phyloP scores from a whole-genome alignment of 2,888 invertebrate species.

The Oegoconia quadripuncta region DNA sequence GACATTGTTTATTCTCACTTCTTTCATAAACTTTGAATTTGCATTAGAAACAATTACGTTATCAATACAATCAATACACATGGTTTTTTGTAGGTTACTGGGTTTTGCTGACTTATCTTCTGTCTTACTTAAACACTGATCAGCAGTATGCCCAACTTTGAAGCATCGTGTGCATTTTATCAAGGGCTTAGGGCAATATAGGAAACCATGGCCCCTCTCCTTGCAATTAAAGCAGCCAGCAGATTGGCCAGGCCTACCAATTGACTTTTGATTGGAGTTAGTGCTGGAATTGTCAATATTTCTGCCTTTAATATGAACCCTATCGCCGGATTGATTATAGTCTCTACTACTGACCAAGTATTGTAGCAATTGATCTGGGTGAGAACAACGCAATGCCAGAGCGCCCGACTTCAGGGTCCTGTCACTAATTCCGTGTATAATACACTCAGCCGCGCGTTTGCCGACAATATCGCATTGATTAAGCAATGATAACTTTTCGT shows the following conservation, averaged over 20 bases:
- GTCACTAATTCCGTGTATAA: no score
- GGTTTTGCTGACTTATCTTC: neutral
- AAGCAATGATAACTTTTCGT: conserved; percentile 18
- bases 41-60: no score
- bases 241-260: neutral
- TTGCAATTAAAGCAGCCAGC: conserved; percentile 25
- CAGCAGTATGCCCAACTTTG: conserved; percentile 14
- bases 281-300: neutral
- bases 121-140: conserved; percentile 7
- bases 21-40: conserved; percentile 13
- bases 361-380: conserved; percentile 17
- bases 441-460: conserved; percentile 23
- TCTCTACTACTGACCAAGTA: conserved; percentile 18
- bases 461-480: conserved; percentile 18
- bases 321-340: no score
- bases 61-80: conserved; percentile 7
- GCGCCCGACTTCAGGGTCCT: no score
- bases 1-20: conserved; percentile 3
- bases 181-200: conserved; percentile 20
- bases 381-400: conserved; percentile 17
- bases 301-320: conserved; percentile 1
- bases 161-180: conserved; percentile 14
- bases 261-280: neutral
- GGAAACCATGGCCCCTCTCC: conserved; percentile 18
- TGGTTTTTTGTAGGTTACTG: neutral